A percentile compares a stretch with the other conserved stretches of the same genome.
Evolutionary conservation across 1,140 invertebrate species (phyloP).

Genomic region (Heliconius congener): DNA sequence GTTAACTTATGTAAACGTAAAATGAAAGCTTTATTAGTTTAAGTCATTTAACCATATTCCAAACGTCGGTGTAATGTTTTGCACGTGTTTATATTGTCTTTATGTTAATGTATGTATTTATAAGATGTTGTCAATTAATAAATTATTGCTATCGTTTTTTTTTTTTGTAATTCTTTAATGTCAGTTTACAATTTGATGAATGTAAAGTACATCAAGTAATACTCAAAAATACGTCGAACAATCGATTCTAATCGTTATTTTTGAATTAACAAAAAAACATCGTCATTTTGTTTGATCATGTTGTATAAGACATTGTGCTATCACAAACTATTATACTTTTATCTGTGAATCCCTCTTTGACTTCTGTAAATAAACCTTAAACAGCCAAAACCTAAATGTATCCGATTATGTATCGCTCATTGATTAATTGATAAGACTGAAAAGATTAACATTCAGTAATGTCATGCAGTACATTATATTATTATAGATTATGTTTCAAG

Average conservation of each 20-base stretch:
- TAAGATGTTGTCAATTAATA: constrained; percentile 27
- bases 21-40: constrained; percentile 76
- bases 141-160: neutral
- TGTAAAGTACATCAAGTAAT: neutral
- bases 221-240: neutral
- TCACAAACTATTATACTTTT: neutral
- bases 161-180: constrained; percentile 6
- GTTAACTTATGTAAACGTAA: constrained; percentile 56
- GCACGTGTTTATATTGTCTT: neutral
- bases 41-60: constrained; percentile 40
- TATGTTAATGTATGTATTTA: neutral
- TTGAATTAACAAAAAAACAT: neutral
- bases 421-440: neutral
- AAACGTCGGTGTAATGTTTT: neutral
- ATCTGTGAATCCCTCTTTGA: neutral
- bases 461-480: neutral
- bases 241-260: neutral
- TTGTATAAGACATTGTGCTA: neutral
- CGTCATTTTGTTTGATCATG: neutral
- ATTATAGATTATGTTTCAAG: neutral
- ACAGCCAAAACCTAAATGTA: neutral
- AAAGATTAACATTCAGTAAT: neutral
- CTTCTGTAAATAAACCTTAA: neutral
- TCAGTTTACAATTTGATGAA: neutral
- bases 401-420: neutral